Base-by-base conservation (phyloP, 1,140 invertebrate genomes). In the Pseudomyrmex gracilis region DNA sequence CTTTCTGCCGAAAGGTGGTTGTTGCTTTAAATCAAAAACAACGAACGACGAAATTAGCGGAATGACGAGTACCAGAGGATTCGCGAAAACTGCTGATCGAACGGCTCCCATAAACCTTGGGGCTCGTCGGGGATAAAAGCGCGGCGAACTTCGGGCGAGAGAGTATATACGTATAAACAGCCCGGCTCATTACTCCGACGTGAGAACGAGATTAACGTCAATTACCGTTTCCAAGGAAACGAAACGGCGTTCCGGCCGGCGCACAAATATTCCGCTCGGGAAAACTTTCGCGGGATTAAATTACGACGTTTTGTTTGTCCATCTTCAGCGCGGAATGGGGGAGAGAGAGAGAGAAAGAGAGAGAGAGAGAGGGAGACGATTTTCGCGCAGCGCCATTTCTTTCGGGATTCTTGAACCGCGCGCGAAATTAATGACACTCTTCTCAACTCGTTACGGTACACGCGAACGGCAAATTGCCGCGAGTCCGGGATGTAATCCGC, bases 401-500 rank as follows among this genome's bases (percentile, higher is more conserved):
- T 68, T 83, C 55, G 12, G 20, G 45, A 82, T 68, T 9, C 53
- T 51, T 47, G 8, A 53, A 43, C 84, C 8, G 49, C 66, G 47
- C 74, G 82, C 24, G 64, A 63, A 86, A 88, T 61, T 77, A 87
- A 82, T 55, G 76, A 74, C 76, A 49, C 45, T 66, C 45, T 82
- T 70, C 55, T 43, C 85, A 57, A 85, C 64, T 82, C 57, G 47
- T 58, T 89, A 77, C 83, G 70, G 66, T 83, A 60, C 83, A 83
- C 76, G 84, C 87, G 87, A 89, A 85, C 73, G 85, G 87, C 87
- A 86, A 89, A 91, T 91, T 90, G 86, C 83, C 78, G 77, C 71
- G 55, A 73, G 85, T 73, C 85, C 84, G 67, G 49, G 10, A 83
- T 73, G 76, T 88, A 90, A 90, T 89, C 88, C 87, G 85, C 74